Base-by-base conservation (phyloP, 2,113 vertebrate genomes). In the Semnornis frantzii region DNA sequence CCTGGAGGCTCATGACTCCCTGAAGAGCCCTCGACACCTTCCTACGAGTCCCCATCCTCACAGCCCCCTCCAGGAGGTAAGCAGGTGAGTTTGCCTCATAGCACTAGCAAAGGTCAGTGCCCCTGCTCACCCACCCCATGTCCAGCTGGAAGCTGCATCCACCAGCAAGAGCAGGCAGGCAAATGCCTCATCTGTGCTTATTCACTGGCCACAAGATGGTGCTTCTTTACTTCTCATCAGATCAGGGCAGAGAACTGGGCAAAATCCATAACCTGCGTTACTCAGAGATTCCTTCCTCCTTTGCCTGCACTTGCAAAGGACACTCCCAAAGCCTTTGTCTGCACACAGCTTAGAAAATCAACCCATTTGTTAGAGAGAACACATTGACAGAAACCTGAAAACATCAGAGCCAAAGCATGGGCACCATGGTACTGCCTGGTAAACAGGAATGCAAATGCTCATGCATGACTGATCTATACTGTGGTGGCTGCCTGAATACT, bases 61-160 rank as follows among this genome's bases (percentile, higher is more conserved):
- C 34, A 64, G 24, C n/a, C 12, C 1, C 0, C 66, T 63, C 77
- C 55, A 42, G 27, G 9, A 73, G 77, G 23, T 1, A 2, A 55
- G 82, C 25, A 23, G 27, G 19, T 23, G 30, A 48, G 19, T 28
- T 62, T 44, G 48, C 50, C 48, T 82, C 44, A 6, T 13, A 15
- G n/a, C 66, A 48, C 12, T 27, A 85, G 58, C 44, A 24, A 30
- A 37, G 13, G 52, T 2, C 12, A 33, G 37, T 7, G 0, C 6
- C 37, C 31, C 33, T 52, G 65, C 18, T 77, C 50, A 20, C 11
- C 46, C 55, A 27, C 21, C 21, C 37, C 48, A 4, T 0, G 8
- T 10, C 55, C 54, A 64, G 55, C 30, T 72, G 73, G 64, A n/a
- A 66, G 39, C 57, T 54, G 64, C 48, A 24, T 14, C 12, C 73